Conservation (phyloP, 1,140 invertebrate genomes). For the Piezodorus guildinii region DNA sequence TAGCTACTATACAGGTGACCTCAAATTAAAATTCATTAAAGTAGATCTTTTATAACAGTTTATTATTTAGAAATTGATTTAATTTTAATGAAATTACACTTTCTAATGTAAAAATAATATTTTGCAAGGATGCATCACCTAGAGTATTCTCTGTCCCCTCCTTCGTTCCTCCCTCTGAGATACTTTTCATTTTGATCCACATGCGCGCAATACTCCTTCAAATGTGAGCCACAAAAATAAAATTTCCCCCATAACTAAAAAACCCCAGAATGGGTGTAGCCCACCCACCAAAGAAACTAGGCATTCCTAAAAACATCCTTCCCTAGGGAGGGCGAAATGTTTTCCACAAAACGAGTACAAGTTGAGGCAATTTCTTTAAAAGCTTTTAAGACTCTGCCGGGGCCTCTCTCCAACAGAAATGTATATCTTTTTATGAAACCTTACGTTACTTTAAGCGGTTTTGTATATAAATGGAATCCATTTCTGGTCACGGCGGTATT, state of each 20-base stretch:
- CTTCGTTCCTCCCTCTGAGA: too few species aligned
- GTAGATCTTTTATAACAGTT: too few species aligned
- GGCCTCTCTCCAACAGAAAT: conserved; percentile 9
- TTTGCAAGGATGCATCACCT: too few species aligned
- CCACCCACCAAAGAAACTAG: background rate
- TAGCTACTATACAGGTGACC: too few species aligned
- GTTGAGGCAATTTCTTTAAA: conserved; percentile 16
- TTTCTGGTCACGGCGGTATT: background rate
- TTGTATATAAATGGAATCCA: conserved; percentile 17
- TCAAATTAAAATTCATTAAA: too few species aligned
- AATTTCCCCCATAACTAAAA: background rate
- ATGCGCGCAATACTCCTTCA: too few species aligned
- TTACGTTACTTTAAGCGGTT: conserved; percentile 13
- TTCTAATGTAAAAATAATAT: too few species aligned
- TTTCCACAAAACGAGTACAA: conserved; percentile 7
- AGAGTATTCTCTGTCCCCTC: too few species aligned
- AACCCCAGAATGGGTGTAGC: background rate
- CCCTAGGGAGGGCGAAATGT: background rate
- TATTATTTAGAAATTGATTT: too few species aligned
- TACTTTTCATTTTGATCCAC: too few species aligned
- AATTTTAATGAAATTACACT: too few species aligned
- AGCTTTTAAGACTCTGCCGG: conserved; percentile 16
- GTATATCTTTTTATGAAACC: conserved; percentile 19
- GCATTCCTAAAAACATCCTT: background rate
- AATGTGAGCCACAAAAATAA: background rate